Percentiles rank a stretch among this genome's conserved stretches.
These are phyloP conservation scores for Puffinus mauretanicus DNA, from an alignment of 2,113 vertebrate genomes.

Conservation along the genomic window DNA sequence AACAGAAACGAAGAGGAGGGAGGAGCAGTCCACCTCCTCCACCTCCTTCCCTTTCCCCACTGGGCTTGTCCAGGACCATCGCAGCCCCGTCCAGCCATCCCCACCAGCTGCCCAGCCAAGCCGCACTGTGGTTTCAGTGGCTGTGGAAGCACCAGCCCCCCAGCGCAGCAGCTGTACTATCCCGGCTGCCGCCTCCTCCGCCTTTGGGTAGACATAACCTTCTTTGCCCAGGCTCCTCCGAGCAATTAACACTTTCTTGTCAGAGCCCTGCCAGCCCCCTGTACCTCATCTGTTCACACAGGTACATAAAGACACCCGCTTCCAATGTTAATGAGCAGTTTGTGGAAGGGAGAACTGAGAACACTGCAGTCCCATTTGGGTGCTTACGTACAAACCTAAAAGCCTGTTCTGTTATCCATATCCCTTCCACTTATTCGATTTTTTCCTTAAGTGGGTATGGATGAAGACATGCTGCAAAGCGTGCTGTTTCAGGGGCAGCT, in stretches of 20 bases:
- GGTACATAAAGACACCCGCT: rapidly evolving
- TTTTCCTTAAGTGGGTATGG: neutral
- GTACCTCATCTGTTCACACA: neutral
- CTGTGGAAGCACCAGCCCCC: neutral
- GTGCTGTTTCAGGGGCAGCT: neutral
- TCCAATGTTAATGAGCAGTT: neutral
- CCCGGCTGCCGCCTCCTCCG: rapidly evolving
- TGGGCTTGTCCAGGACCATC: too few relatives aligned
- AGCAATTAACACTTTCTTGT: neutral
- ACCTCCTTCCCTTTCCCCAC: neutral
- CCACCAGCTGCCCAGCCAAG: neutral
- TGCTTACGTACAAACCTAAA: neutral
- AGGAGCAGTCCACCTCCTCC: neutral
- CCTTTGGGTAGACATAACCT: too few relatives aligned
- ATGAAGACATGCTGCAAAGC: neutral
- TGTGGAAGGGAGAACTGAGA: neutral
- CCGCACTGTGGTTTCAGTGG: rapidly evolving
- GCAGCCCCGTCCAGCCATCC: neutral
- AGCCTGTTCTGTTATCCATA: neutral
- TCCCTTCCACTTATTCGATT: neutral
- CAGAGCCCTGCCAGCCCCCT: neutral
- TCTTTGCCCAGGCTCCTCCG: neutral
- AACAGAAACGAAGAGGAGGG: neutral
- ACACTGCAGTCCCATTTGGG: neutral
- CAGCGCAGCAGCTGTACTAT: rapidly evolving